Evolutionary conservation across 2,797 vertebrate species (phyloP).

Genomic region (Micropoecilia bifurca): DNA sequence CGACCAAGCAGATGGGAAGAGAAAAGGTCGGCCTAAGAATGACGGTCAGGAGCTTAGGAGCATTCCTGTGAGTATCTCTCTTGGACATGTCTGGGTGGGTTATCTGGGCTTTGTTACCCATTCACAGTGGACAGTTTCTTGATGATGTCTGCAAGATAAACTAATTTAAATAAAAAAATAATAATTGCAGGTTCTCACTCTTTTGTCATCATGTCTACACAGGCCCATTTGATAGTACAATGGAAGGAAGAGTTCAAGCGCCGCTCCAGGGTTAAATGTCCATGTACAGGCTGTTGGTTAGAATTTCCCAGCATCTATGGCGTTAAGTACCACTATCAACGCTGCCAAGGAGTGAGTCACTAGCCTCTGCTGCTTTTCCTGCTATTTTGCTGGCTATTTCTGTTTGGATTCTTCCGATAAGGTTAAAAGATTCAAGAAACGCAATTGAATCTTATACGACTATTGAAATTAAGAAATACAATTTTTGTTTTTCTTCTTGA

Average conservation of each 20-base stretch:
- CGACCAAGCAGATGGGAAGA: constrained; percentile 89
- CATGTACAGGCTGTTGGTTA: constrained; percentile 94
- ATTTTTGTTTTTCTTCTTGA: background rate
- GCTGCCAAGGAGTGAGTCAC: constrained; percentile 91
- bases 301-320: constrained; percentile 98
- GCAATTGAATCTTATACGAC: background rate
- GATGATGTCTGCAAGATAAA: constrained; percentile 50
- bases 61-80: constrained; percentile 89
- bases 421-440: constrained; percentile 14
- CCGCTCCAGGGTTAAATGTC: constrained; percentile 93
- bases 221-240: constrained; percentile 92
- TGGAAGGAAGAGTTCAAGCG: constrained; percentile 98
- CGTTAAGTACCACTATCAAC: constrained; percentile 98
- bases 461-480: background rate
- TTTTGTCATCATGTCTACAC: constrained; percentile 60
- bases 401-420: constrained; percentile 25
- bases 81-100: constrained; percentile 48
- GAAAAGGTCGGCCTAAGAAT: constrained; percentile 91
- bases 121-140: constrained; percentile 38
- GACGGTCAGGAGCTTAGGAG: constrained; percentile 91
- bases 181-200: constrained; percentile 44
- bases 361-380: constrained; percentile 59
- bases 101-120: constrained; percentile 44
- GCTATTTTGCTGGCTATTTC: constrained; percentile 40
- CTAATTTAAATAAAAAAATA: constrained; percentile 33